These are phyloP conservation scores for Mantis religiosa DNA, from an alignment of 2,888 invertebrate genomes.

Conservation along the genomic window DNA sequence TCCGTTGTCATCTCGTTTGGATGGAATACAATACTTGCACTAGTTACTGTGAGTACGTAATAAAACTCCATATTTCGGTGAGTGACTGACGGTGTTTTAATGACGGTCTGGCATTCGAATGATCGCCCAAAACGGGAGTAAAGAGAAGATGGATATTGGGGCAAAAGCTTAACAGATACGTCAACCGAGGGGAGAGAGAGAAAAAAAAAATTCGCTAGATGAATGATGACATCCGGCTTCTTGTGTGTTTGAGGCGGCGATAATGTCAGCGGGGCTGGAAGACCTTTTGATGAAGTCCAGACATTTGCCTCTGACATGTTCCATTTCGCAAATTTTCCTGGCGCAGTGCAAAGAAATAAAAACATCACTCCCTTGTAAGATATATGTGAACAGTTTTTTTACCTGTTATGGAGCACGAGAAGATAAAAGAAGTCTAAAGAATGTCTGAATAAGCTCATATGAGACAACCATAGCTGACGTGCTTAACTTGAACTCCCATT, in stretches of 20 bases:
- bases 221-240: background rate
- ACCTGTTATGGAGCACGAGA: background rate
- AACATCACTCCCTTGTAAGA: background rate
- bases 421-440: background rate
- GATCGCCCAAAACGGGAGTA: background rate
- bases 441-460: background rate
- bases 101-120: background rate
- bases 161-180: background rate
- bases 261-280: background rate
- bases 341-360: background rate
- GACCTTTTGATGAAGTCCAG: constrained; percentile 11
- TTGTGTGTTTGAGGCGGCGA: background rate
- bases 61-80: background rate
- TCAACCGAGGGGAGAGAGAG: background rate
- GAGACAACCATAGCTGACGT: too few species aligned
- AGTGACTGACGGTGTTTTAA: background rate
- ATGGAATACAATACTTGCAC: too few species aligned
- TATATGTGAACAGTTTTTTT: background rate
- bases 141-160: background rate
- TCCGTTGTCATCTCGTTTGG: too few species aligned
- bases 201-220: background rate
- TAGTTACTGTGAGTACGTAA: too few species aligned
- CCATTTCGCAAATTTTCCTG: background rate
- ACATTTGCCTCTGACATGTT: constrained; percentile 5
- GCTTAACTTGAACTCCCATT: too few species aligned